Base-by-base conservation (phyloP, 2,797 vertebrate genomes). In the Rhincodon typus region DNA sequence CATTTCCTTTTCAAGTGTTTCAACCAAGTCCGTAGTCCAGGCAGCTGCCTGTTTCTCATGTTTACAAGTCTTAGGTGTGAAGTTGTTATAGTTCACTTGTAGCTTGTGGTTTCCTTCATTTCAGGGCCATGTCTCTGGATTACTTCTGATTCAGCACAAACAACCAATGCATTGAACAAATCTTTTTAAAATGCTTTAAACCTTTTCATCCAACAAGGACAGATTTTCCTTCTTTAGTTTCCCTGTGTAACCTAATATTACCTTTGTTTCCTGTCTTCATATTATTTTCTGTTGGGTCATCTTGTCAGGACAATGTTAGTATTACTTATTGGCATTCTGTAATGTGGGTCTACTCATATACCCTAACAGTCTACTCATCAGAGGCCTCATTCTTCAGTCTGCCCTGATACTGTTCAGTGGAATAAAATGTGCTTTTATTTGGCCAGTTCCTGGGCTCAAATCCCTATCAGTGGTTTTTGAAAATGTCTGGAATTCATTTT, bases 1-100 rank as follows among this genome's bases (percentile, higher is more conserved):
- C 42, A 95, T 95, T 95, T 95, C 94, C 70, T 77, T 95, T 95
- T 95, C 42, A 95, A 53, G 77, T 77, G 94, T 46, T 77, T 77
- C 70, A 95, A 30, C 70, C 46, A 57, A 77, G 94, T 53, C 70
- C 94, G 50, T 15, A 72, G 42, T 30, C 90, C n/a, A 69, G 90
- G 23, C 70, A 95, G 19, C 46, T 74, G 50, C 69, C 94, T 57
- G 30, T 53, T 34, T n/a, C 94, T 30, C 50, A 17, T 53, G 46
- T 95, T 77, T 57, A 77, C 70, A 53, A 38, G 27, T 53, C 38
- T 77, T 77, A 53, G 50, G 70, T 74, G 42, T 57, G 70, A 95
- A 95, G 67, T 27, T 74, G 15, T 7, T 74, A 17, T 30, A 21
- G 27, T 77, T 95, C 53, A 34, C 27, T 30, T 95, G 69, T n/a